Evolutionary conservation across 1,140 invertebrate genomes (phyloP), one percentile per base, ranked within the genome.

Genomic region (Calosoma granatense): DNA sequence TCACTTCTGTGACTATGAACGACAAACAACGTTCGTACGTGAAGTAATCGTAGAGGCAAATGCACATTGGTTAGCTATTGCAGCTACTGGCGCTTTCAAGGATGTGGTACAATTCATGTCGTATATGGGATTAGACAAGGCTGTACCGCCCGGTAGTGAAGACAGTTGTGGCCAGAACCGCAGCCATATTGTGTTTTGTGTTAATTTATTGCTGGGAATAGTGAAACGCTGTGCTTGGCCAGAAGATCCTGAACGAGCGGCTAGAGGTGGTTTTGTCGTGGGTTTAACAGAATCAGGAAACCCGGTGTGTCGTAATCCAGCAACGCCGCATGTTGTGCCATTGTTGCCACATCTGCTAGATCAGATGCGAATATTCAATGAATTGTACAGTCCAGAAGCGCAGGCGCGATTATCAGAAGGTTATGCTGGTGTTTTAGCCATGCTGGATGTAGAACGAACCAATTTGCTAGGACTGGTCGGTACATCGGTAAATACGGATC

Each of bases 1-100:
- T 76, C 87, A 93, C 66, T 91, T 91, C 65, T 85, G 88, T 67
- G 87, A 94, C 72, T 94, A 89, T 68, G 85, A 91, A 58, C 80
- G 88, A 1, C 91, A 95, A 68, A 85, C 84, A 20, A 74, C 78
- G 19, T 92, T 93, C 61, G 83, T 94, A 1, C 82, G 83, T n/a
- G 86, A 92, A 72, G 82, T 93, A 11, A 74, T 90, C 39, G 69
- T 74, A 12, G 81, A 83, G 39, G 81, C 80, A 1, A 76, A 78
- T 11, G 63, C 69, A 2, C 81, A 82, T 11, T 88, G 87, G 78
- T 64, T 82, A 1, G 65, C 74, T 14, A 78, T 88, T 23, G 76
- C 73, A 12, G 64, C 60, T 60, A 56, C 73, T 23, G 64, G 78
- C 67, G 69, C 79, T 67, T 79, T 72, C 81, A 68, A 80, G 67